These are phyloP conservation scores for Syrmaticus mikado DNA, from an alignment of 2,113 vertebrate genomes.

Conservation along the genomic window DNA sequence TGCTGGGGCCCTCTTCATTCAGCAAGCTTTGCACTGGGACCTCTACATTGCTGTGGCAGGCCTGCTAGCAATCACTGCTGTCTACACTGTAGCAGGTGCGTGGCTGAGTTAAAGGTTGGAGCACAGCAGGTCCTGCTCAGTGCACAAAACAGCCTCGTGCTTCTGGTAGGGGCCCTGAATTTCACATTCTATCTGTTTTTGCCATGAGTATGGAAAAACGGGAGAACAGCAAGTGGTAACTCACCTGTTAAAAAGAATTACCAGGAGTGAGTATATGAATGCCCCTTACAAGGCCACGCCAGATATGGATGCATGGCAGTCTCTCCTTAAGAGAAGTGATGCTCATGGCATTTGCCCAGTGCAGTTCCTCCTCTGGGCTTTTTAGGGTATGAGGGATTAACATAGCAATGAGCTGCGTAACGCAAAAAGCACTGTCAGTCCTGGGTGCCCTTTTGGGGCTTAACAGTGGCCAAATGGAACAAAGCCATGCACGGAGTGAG, in stretches of 20 bases:
- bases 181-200: background rate
- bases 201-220: accelerated
- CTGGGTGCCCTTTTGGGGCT: slow-evolving; percentile 42
- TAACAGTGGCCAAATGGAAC: slow-evolving; percentile 50
- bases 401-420: background rate
- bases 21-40: slow-evolving; percentile 92
- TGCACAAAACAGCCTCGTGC: accelerated
- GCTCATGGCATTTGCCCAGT: background rate
- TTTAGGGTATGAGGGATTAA: background rate
- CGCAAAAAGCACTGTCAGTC: background rate
- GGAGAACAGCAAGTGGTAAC: accelerated
- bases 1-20: slow-evolving; percentile 94
- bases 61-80: slow-evolving; percentile 84
- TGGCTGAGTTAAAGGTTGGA: background rate
- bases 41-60: slow-evolving; percentile 88
- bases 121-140: background rate
- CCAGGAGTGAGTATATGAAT: background rate
- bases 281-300: accelerated
- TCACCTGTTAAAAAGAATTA: background rate
- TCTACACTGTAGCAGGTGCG: slow-evolving; percentile 93
- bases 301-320: accelerated
- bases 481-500: background rate
- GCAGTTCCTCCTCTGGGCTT: background rate
- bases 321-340: background rate
- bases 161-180: background rate